These are phyloP conservation scores for Falco concolor DNA, from an alignment of 2,797 vertebrate species.

Conservation along the genomic window DNA sequence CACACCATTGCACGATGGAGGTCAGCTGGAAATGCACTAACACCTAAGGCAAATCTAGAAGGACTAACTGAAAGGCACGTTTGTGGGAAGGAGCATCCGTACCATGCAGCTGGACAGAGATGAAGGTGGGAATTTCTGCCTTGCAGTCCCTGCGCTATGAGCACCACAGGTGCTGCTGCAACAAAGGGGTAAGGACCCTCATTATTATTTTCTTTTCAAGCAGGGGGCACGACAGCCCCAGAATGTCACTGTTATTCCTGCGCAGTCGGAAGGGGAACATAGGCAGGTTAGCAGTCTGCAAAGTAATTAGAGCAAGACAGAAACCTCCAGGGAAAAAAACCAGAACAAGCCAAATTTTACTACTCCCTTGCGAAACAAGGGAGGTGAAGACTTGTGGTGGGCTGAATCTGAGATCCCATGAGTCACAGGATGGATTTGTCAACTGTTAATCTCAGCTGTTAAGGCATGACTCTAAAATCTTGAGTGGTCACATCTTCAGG, in stretches of 20 bases:
- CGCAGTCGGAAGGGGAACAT: background rate
- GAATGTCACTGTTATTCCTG: background rate
- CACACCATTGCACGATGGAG: background rate
- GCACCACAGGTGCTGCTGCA: background rate
- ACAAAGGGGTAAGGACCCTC: background rate
- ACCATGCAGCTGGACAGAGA: background rate
- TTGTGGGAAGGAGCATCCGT: background rate
- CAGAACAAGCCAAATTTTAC: background rate
- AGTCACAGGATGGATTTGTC: background rate
- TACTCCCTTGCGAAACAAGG: background rate
- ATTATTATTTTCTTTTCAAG: background rate
- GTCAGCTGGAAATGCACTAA: accelerated
- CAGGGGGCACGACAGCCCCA: background rate
- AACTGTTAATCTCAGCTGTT: background rate
- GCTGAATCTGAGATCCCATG: background rate
- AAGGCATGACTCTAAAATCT: background rate
- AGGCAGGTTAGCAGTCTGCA: background rate
- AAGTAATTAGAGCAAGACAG: background rate
- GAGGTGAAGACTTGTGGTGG: background rate
- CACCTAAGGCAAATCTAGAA: background rate
- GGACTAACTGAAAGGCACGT: background rate
- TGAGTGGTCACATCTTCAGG: background rate
- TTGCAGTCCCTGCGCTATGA: background rate
- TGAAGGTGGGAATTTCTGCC: background rate
- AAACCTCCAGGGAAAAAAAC: background rate